phyloP scores from a whole-genome alignment of 2,888 invertebrate genomes.

The Cephus runcator region DNA sequence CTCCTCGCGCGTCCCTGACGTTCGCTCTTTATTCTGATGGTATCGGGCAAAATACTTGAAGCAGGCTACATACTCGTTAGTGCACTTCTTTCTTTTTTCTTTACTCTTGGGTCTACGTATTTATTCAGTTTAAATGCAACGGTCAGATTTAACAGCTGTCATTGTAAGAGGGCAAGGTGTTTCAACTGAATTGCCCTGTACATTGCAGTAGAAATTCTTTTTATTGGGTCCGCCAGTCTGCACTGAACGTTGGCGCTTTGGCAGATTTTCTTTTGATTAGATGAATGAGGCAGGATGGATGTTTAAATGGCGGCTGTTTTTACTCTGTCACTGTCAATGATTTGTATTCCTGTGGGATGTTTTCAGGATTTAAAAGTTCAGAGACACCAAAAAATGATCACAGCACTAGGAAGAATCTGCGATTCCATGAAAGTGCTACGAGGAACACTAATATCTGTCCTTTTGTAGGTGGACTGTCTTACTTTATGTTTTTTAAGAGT shows the following conservation, averaged over 20 bases:
- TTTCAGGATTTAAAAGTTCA: background rate
- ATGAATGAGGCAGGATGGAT: background rate
- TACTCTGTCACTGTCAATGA: background rate
- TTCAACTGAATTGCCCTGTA: background rate
- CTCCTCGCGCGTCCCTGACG: background rate
- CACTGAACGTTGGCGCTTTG: background rate
- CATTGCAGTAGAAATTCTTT: background rate
- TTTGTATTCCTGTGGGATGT: background rate
- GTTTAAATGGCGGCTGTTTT: background rate
- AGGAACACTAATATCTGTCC: conserved; percentile 2
- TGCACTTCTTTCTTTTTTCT: background rate
- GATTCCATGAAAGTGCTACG: background rate
- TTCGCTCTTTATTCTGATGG: background rate
- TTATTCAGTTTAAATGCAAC: background rate
- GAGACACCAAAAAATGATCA: background rate
- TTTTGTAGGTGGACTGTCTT: background rate
- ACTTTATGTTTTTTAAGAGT: background rate
- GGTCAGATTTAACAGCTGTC: background rate
- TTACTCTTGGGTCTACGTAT: background rate
- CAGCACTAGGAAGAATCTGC: background rate
- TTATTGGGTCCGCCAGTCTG: background rate
- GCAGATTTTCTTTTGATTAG: background rate
- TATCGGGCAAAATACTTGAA: background rate
- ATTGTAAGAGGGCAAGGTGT: background rate
- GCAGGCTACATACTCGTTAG: background rate